phyloP scores from a whole-genome alignment of 2,888 invertebrate species.

The Microctonus hyperodae region DNA sequence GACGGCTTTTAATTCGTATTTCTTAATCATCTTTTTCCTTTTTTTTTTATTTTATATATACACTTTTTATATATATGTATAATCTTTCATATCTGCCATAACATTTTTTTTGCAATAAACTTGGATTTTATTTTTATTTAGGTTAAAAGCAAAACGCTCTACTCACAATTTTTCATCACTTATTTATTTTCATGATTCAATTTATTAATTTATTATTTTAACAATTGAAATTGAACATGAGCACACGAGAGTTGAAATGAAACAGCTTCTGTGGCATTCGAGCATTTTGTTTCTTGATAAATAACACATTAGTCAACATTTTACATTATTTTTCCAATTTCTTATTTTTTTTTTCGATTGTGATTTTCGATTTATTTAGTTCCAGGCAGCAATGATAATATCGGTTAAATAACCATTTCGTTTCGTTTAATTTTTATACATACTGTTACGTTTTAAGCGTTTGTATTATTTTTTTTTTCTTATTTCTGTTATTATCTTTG shows the following conservation, averaged over 20 bases:
- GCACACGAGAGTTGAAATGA: too few species aligned
- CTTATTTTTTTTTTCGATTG: too few species aligned
- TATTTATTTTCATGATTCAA: background rate
- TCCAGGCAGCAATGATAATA: background rate
- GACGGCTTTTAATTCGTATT: background rate
- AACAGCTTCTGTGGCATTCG: too few species aligned
- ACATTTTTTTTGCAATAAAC: background rate
- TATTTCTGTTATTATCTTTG: constrained; percentile 2
- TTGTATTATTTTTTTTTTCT: background rate
- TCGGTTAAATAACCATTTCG: background rate
- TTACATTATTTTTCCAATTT: too few species aligned
- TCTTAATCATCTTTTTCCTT: too few species aligned
- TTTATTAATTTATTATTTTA: too few species aligned
- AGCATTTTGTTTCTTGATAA: too few species aligned
- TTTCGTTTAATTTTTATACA: background rate
- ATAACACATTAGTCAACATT: too few species aligned
- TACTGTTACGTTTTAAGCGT: constrained; percentile 8
- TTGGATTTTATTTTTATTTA: background rate
- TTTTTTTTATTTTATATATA: background rate
- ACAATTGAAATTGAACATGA: background rate
- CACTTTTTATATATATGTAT: background rate
- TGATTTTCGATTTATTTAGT: too few species aligned
- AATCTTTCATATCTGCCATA: background rate
- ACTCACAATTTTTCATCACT: background rate
- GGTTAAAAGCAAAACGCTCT: background rate